Base-by-base conservation (phyloP, 2,888 invertebrate species). In the Lamproptera curius region DNA sequence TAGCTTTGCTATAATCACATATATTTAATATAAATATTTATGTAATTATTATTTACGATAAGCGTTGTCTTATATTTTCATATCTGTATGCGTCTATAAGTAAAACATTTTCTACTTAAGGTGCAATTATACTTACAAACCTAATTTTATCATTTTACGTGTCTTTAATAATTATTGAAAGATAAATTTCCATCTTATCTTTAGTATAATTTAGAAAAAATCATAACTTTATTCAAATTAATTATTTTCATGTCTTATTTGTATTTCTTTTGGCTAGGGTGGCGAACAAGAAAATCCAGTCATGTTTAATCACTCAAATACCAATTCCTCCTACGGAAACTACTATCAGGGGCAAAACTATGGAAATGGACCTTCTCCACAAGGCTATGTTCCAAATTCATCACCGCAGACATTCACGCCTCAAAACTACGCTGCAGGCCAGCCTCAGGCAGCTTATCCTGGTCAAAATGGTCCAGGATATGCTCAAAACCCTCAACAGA, bases 321-420 rank as follows among this genome's bases (percentile, higher is more conserved):
- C 81, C 51, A 87, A 85, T 62, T 57, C 84, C 11, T 62, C 76
- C 16, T 87, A 83, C 60, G 81, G 84, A 16, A 85, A 82, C 59
- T 87, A 86, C 54, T 87, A 87, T 54, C 85, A 85, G 66, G 85
- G 87, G 1, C 86, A 86, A 58, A 59, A 71, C 31, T 88, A 85
- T 67, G 87, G 85, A 16, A 84, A 84, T 66, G 88, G 86, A 10
- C 87, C 85, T 57, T 78, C 86, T 0, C 88, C 86, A 5, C 86
- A 87, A 59, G 76, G 74, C 8, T 88, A 81, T 67, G 82, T 73
- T 4, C 64, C 79, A 20, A 82, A 73, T 42, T 60, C 75, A 16
- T 67, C 82, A 2, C 79, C 87, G 11, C 83, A 86, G 57, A 82
- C 83, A 1, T 87, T 81, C 57, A 69, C 83, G 1, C 85, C 86